These are phyloP conservation scores for Nettapus auritus DNA, from an alignment of 2,113 vertebrate species.

Conservation along the genomic window DNA sequence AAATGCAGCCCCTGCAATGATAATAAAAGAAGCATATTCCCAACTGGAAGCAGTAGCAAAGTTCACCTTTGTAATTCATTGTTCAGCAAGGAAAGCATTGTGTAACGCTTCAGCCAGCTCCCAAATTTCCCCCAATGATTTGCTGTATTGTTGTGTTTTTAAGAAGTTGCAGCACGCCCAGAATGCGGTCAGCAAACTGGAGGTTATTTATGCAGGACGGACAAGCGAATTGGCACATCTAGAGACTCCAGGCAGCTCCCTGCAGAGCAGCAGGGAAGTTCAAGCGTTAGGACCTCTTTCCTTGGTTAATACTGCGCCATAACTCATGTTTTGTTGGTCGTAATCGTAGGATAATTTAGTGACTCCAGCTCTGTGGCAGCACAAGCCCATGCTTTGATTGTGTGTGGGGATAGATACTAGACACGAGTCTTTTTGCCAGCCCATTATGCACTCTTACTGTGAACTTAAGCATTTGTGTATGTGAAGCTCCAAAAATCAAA, in stretches of 20 bases:
- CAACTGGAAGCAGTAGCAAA: background rate
- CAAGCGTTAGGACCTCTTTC: background rate
- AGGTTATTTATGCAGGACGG: background rate
- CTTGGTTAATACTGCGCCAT: background rate
- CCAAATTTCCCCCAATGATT: background rate
- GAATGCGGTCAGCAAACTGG: background rate
- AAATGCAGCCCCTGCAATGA: accelerated
- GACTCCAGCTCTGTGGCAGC: background rate
- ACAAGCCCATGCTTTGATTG: accelerated
- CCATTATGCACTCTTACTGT: background rate
- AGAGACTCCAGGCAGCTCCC: background rate
- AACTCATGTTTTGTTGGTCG: background rate
- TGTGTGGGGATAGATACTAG: background rate
- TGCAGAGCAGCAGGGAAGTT: background rate
- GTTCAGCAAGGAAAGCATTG: background rate
- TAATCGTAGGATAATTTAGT: background rate
- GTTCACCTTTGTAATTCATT: background rate
- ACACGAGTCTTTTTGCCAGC: background rate
- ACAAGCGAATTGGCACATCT: background rate
- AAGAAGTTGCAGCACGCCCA: background rate
- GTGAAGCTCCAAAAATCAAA: background rate
- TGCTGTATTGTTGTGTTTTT: background rate
- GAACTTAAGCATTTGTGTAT: accelerated
- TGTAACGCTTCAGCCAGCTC: background rate
- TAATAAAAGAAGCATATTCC: background rate